A percentile compares a stretch with the other conserved stretches of the same genome.
Conservation (phyloP, 1,140 invertebrate species). For the Musca vetustissima region DNA sequence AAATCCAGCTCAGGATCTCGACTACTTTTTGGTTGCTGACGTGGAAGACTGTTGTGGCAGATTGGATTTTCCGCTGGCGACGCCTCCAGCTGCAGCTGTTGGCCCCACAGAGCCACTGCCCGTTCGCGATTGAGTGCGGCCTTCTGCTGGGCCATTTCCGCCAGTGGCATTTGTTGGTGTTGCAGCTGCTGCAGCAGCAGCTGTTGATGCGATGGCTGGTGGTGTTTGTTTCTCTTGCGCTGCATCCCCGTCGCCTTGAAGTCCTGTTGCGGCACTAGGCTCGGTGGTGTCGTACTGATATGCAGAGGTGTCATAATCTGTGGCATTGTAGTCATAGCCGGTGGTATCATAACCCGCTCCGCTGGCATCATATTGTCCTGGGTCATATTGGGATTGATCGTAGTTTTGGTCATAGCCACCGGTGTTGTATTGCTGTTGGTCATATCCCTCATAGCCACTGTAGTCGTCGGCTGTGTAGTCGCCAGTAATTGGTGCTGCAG, state of each 20-base stretch:
- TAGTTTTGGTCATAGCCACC: slow-evolving; percentile 46
- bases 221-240: slow-evolving; percentile 29
- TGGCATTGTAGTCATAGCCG: slow-evolving; percentile 31
- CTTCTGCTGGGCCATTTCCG: slow-evolving; percentile 33
- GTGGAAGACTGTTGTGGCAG: slow-evolving; percentile 54
- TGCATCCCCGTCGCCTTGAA: slow-evolving; percentile 34
- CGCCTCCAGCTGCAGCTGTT: slow-evolving; percentile 42
- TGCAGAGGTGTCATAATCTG: slow-evolving; percentile 28
- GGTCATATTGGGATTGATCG: slow-evolving; percentile 44
- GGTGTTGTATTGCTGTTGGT: slow-evolving; percentile 52
- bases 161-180: neutral
- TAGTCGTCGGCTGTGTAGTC: slow-evolving; percentile 50
- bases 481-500: slow-evolving; percentile 32
- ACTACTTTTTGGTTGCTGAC: slow-evolving; percentile 51
- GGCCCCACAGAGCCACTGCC: slow-evolving; percentile 51
- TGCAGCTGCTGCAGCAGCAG: slow-evolving; percentile 25
- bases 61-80: slow-evolving; percentile 42
- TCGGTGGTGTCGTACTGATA: slow-evolving; percentile 29
- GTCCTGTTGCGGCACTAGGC: slow-evolving; percentile 24
- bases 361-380: slow-evolving; percentile 29
- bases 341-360: slow-evolving; percentile 37
- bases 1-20: slow-evolving; percentile 24
- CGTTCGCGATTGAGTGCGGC: slow-evolving; percentile 50
- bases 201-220: slow-evolving; percentile 34
- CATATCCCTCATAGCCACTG: slow-evolving; percentile 45